Percentiles rank a stretch among this genome's conserved stretches.
phyloP scores from a whole-genome alignment of 2,113 vertebrate genomes.

The Neogobius melanostomus region DNA sequence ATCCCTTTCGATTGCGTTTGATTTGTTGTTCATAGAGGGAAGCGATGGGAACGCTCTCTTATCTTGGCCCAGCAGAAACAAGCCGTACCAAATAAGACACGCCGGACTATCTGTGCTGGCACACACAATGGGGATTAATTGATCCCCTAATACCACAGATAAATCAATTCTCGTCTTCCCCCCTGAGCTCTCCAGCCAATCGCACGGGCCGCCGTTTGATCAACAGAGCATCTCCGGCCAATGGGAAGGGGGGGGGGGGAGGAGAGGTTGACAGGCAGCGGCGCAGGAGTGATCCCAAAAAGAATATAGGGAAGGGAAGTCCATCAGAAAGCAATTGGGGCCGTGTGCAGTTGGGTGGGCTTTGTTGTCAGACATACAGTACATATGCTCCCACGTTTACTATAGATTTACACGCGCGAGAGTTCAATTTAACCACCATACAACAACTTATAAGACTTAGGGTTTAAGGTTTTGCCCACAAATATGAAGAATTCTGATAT shows the following conservation, averaged over 20 bases:
- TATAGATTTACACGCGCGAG: neutral
- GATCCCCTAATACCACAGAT: slow-evolving; percentile 83
- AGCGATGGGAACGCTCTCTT: slow-evolving; percentile 69
- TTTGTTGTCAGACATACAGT: slow-evolving; percentile 33
- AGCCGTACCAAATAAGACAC: slow-evolving; percentile 79
- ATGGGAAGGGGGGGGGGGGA: slow-evolving; percentile 43
- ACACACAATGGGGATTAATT: slow-evolving; percentile 85
- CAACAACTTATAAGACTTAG: too few species aligned
- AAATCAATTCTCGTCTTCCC: slow-evolving; percentile 77
- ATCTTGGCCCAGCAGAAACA: slow-evolving; percentile 78
- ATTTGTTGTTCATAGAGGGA: slow-evolving; percentile 63
- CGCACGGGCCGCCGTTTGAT: slow-evolving; percentile 57
- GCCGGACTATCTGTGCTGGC: slow-evolving; percentile 79
- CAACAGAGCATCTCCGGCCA: slow-evolving; percentile 66
- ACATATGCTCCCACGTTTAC: slow-evolving; percentile 19
- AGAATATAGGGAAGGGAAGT: slow-evolving; percentile 65
- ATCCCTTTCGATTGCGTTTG: slow-evolving; percentile 68
- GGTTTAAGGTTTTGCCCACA: too few species aligned
- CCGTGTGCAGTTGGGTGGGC: slow-evolving; percentile 35
- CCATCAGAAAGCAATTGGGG: slow-evolving; percentile 73
- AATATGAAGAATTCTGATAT: too few species aligned
- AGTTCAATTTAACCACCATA: neutral
- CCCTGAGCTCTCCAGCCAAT: slow-evolving; percentile 69
- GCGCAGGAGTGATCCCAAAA: slow-evolving; percentile 42
- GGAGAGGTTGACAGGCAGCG: slow-evolving; percentile 55